Base-by-base conservation (phyloP, 2,797 vertebrate genomes). In the Lerista edwardsae region DNA sequence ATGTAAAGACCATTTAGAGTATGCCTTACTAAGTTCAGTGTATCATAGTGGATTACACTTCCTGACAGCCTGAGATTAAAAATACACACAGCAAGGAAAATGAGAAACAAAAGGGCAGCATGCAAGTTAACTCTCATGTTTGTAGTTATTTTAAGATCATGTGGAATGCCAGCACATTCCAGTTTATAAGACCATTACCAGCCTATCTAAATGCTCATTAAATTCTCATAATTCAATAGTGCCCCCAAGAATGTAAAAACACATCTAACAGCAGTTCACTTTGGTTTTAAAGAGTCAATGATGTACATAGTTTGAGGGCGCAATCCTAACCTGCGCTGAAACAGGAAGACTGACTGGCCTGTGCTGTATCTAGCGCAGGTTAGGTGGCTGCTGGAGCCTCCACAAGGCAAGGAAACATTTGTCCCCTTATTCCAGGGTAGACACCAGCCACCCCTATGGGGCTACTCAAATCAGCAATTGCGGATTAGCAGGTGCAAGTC, bases 11-110 rank as follows among this genome's bases (percentile, higher is more conserved):
- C 61, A 36, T 1, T 44, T 29, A n/a, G 84, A 61, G 4, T 87
- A 25, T 9, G 19, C 23, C 12, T 31, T 47, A 51, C 3, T 41
- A 83, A 85, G 2, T 8, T 73, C 82, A 87, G 6, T 7, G 86
- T 85, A 83, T 80, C 85, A 51, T 23, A 80, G 27, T 19, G 51
- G 2, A 31, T 2, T n/a, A 34, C 77, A n/a, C 75, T 86, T 75
- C 65, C 71, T 69, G 82, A 87, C 86, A 10, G 6, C 51, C 14
- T n/a, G 57, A 17, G 4, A 57, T 14, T 2, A 1, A 3, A 41
- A 39, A 55, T 44, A 59, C 23, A 51, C 7, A 79, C 39, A 65
- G 3, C 27, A 62, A 65, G 47, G 75, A 65, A 44, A 59, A 73
- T 41, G 23, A 3, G 15, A 29, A 29, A 79, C 79, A 71, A 14